Conservation (phyloP, 2,888 invertebrate genomes). For the Tupiocoris notatus region DNA sequence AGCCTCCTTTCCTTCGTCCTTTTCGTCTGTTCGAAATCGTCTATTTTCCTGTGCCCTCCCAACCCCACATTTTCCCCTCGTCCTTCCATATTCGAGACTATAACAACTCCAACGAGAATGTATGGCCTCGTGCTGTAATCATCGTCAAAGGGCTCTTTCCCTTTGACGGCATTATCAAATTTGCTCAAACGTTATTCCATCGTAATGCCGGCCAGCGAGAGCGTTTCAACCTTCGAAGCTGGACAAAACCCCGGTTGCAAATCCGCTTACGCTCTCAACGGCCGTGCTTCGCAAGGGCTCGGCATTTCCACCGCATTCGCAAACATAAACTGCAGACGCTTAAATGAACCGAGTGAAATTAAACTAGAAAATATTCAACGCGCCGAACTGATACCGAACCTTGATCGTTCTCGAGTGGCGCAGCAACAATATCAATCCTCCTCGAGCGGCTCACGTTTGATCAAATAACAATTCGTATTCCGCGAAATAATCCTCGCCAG, state of each 20-base stretch:
- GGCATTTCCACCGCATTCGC: background rate
- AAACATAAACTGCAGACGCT: background rate
- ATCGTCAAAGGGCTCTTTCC: background rate
- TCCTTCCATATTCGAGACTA: background rate
- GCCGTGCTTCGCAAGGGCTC: background rate
- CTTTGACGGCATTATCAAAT: conserved; percentile 38
- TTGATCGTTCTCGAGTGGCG: too few species aligned
- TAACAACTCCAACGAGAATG: background rate
- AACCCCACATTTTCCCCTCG: background rate
- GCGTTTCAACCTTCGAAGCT: background rate
- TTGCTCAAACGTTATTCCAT: conserved; percentile 21
- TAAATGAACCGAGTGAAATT: too few species aligned
- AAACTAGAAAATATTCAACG: too few species aligned
- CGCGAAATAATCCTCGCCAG: too few species aligned
- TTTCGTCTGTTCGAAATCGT: background rate
- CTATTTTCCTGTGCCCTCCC: background rate
- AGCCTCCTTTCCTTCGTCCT: conserved; percentile 2
- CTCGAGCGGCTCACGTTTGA: too few species aligned
- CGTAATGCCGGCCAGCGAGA: background rate
- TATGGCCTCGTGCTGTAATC: background rate
- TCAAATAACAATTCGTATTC: too few species aligned
- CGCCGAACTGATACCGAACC: too few species aligned
- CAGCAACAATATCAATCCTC: too few species aligned
- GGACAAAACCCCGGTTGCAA: conserved; percentile 1
- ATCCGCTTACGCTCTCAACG: conserved; percentile 3